Conservation (phyloP, 2,113 vertebrate species). For the Lepus americanus region DNA sequence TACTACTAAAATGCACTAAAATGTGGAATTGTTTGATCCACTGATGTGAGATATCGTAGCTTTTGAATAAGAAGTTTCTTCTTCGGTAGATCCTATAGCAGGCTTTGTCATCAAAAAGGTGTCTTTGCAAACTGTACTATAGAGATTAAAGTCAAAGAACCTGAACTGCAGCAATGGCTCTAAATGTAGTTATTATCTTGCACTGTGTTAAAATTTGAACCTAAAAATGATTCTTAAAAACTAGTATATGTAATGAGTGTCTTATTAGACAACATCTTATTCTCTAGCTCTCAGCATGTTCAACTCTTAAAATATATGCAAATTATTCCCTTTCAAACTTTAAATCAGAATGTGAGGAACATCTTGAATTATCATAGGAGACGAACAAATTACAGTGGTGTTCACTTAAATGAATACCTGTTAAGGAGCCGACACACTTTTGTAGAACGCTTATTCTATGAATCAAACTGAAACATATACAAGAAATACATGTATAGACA, state of each 20-base stretch:
- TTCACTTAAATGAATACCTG: constrained; percentile 84
- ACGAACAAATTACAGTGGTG: constrained; percentile 84
- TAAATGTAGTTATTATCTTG: constrained; percentile 58
- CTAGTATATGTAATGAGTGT: constrained; percentile 16
- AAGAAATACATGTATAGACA: constrained; percentile 52
- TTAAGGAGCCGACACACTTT: constrained; percentile 71
- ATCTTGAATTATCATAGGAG: constrained; percentile 75
- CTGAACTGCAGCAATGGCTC: neutral
- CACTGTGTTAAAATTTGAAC: constrained; percentile 13
- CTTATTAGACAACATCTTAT: constrained; percentile 55
- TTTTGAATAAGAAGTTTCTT: constrained; percentile 51
- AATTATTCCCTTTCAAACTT: constrained; percentile 85
- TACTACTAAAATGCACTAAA: neutral
- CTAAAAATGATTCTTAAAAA: constrained; percentile 46
- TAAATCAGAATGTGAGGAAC: constrained; percentile 76
- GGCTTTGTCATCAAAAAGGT: constrained; percentile 44
- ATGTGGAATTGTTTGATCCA: neutral
- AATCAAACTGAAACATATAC: constrained; percentile 69
- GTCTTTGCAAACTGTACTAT: neutral
- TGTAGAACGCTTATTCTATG: constrained; percentile 60
- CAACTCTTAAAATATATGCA: constrained; percentile 83
- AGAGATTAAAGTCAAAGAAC: neutral
- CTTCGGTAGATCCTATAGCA: neutral
- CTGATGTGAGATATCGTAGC: neutral
- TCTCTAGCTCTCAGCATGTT: constrained; percentile 62